Conservation (phyloP, 2,113 vertebrate genomes). For the Acanthochromis polyacanthus region DNA sequence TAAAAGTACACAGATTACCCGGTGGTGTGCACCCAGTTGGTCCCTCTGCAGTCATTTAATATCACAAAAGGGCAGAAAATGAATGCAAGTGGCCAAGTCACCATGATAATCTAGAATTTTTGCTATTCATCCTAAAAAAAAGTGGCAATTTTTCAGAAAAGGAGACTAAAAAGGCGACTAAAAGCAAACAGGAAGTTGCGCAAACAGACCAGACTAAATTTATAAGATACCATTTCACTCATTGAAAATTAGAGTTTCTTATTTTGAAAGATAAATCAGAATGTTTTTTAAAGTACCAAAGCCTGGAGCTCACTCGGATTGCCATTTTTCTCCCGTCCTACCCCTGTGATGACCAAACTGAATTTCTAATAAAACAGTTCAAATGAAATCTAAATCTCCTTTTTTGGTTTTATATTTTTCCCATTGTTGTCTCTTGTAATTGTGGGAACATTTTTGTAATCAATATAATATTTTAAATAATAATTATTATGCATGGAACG, state of each 20-base stretch:
- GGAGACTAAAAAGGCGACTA: background rate
- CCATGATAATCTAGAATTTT: background rate
- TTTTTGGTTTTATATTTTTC: too few relatives aligned
- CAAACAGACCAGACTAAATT: background rate
- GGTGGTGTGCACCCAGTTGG: background rate
- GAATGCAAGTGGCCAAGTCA: background rate
- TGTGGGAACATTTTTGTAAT: too few relatives aligned
- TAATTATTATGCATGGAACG: too few relatives aligned
- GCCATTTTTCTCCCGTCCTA: too few relatives aligned
- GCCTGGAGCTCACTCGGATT: too few relatives aligned
- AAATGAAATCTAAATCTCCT: too few relatives aligned
- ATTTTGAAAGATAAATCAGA: accelerated
- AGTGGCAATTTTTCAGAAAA: background rate
- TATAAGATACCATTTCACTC: background rate
- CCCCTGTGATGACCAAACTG: too few relatives aligned
- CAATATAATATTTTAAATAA: too few relatives aligned
- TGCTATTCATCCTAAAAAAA: background rate
- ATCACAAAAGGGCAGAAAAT: background rate
- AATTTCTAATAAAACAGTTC: too few relatives aligned
- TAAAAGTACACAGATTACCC: background rate
- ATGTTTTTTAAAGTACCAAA: too few relatives aligned
- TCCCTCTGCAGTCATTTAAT: background rate
- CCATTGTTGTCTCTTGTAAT: too few relatives aligned
- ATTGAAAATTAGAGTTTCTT: too few relatives aligned
- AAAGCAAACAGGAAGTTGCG: slow-evolving; percentile 2